Evolutionary conservation across 2,888 invertebrate species (phyloP).

Genomic region (Trilocha varians): DNA sequence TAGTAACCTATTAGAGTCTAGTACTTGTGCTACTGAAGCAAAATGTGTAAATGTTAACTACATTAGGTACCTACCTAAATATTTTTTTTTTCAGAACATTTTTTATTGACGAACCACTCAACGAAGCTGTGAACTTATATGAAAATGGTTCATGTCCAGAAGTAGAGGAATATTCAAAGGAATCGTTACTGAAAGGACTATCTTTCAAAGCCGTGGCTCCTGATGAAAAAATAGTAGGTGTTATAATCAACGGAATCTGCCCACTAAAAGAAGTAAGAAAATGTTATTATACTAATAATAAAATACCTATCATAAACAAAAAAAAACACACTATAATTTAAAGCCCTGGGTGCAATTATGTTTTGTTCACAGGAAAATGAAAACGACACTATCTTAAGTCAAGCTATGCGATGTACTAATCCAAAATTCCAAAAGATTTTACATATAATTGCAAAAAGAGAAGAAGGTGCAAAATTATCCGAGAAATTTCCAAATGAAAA

Average conservation of each 20-base stretch:
- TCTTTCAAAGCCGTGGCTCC: conserved; percentile 77
- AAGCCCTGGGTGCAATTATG: background rate
- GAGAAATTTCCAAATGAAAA: conserved; percentile 70
- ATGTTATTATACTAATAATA: background rate
- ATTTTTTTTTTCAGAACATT: conserved; percentile 60
- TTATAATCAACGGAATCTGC: conserved; percentile 63
- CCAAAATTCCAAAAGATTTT: conserved; percentile 78
- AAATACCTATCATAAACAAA: no score
- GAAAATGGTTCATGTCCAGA: conserved; percentile 61
- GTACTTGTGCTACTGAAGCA: background rate
- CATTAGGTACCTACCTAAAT: background rate
- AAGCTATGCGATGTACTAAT: conserved; percentile 67
- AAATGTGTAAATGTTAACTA: background rate
- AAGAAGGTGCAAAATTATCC: conserved; percentile 69
- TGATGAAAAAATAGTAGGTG: conserved; percentile 72
- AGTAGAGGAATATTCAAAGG: conserved; percentile 75
- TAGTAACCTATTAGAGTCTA: no score
- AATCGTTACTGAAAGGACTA: conserved; percentile 71
- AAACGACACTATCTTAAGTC: conserved; percentile 45
- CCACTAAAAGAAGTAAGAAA: conserved; percentile 40
- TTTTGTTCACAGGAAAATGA: conserved; percentile 30
- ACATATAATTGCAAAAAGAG: conserved; percentile 72
- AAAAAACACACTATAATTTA: no score
- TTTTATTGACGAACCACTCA: conserved; percentile 76
- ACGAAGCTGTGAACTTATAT: conserved; percentile 66